Base-by-base conservation (phyloP, 2,113 vertebrate species). In the Trichomycterus rosablanca region DNA sequence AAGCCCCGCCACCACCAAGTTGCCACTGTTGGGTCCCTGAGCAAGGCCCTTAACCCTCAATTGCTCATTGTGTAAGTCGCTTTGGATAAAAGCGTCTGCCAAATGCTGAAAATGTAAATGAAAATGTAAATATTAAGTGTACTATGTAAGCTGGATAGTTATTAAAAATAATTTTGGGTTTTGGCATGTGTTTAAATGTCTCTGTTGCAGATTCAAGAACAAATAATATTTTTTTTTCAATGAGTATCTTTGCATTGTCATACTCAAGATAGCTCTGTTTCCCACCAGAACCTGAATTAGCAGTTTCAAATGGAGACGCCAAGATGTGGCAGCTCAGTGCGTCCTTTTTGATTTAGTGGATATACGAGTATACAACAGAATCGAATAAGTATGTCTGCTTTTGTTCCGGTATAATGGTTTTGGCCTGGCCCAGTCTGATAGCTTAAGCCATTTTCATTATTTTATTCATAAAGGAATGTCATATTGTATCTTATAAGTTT, bases 391-490 rank as follows among this genome's bases (percentile, higher is more conserved):
- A 50, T 40, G 35, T 45, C 22, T 45, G 57, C 30, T 8, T 52
- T 48, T 15, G 16, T 35, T 48, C 28, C 59, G 54, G 45, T 58
- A 44, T 32, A 8, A 48, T 32, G 34, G 52, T 70, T 78, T 73
- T 63, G 68, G 66, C 44, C 67, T 66, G 65, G 52, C 49, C 72
- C 63, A 48, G 59, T 73, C 77, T 78, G 70, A 67, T 77, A 68
- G 68, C 46, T 74, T 54, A 49, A 74, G 71, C 73, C 70, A 65
- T 52, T 72, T 76, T 63, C 2, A 23, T 60, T 66, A 22, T 66
- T 66, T 61, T 55, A 61, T 71, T 66, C 66, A 44, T n/a, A n/a
- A n/a, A n/a, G n/a, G n/a, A n/a, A n/a, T n/a, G n/a, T 42, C 55
- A 52, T 40, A 18, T 46, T 39, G 46, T 51, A n/a, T n/a, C n/a